Base-by-base conservation (phyloP, 2,113 vertebrate species). In the Indri indri region DNA sequence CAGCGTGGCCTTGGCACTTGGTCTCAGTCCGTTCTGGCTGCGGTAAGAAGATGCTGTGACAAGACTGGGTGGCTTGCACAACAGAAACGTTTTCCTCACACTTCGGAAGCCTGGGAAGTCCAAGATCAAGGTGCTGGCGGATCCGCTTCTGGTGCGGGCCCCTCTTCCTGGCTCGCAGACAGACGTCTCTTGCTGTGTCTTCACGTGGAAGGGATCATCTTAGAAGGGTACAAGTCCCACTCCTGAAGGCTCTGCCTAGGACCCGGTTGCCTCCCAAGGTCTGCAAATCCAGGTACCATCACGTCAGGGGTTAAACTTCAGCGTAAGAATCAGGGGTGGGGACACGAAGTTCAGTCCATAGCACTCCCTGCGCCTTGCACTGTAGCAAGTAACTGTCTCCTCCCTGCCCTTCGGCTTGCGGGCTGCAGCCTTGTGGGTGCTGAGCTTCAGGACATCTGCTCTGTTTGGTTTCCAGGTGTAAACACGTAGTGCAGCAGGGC, bases 321-420 rank as follows among this genome's bases (percentile, higher is more conserved):
- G 5, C 7, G 1, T 32, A 20, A 23, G 47, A 37, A 16, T n/a
- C 22, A 6, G 17, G 52, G 52, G 20, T 3, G n/a, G 30, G 71
- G 9, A 23, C 37, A 22, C 9, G 9, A 3, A 13, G 1, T 42
- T 14, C 22, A 16, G 20, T 32, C 37, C 27, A 16, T 23, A 16
- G 16, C 34, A 27, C 4, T 14, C 37, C 63, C 0, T 4, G 30
- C 50, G n/a, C 79, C 30, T 47, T 23, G 12, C 11, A 10, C 25
- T 23, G 25, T 16, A 37, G 27, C 16, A 27, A 2, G 2, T 16
- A 8, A 0, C 30, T 12, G 23, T 30, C 2, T 34, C 52, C 63
- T 32, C 22, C 34, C 61, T 37, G 27, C 50, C 57, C n/a, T 30
- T 12, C 32, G 18, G 54, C 40, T 8, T 1, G 11, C 54, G 54